Base-by-base conservation (phyloP, 2,113 vertebrate species). In the Tragelaphus scriptus region DNA sequence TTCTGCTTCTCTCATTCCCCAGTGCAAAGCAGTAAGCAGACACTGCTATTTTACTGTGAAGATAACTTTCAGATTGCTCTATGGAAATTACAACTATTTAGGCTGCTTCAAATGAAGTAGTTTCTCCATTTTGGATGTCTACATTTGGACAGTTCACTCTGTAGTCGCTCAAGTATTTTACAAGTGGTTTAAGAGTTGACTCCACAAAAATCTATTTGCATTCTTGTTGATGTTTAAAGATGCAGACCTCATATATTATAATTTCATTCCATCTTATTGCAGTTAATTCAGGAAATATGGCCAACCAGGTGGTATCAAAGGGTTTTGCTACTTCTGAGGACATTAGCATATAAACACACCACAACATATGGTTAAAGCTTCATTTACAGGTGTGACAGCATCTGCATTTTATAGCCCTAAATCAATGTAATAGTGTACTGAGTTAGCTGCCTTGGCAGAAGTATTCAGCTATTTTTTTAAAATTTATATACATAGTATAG, bases 301-400 rank as follows among this genome's bases (percentile, higher is more conserved):
- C 4, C 58, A 95, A 71, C 58, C 12, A 80, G 88, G 91, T 94
- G 79, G 61, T 84, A 32, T 59, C 85, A 36, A 32, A 97, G 86
- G 53, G 21, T 86, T 97, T 87, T 96, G 7, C 32, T 91, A 25
- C 49, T 55, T 90, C 40, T 91, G 55, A 95, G 93, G 21, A 91
- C 80, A 96, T 96, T 93, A 98, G 82, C 86, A 96, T 98, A 86
- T 95, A 97, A 98, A 98, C 86, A 44, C 58, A 75, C 82, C 44
- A 81, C 28, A 92, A 30, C 85, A 88, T 94, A 97, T 93, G 95
- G 92, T 80, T 98, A 26, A 96, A 87, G 49, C 61, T 44, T 98
- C 95, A 88, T 96, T 84, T 26, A 89, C 94, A 98, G 75, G n/a
- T 98, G 98, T 95, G 96, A 30, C 92, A 95, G 53, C 14, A 96